Evolutionary conservation across 2,888 invertebrate genomes (phyloP), one percentile per base, ranked within the genome.

Genomic region (Cybosia mesomella): DNA sequence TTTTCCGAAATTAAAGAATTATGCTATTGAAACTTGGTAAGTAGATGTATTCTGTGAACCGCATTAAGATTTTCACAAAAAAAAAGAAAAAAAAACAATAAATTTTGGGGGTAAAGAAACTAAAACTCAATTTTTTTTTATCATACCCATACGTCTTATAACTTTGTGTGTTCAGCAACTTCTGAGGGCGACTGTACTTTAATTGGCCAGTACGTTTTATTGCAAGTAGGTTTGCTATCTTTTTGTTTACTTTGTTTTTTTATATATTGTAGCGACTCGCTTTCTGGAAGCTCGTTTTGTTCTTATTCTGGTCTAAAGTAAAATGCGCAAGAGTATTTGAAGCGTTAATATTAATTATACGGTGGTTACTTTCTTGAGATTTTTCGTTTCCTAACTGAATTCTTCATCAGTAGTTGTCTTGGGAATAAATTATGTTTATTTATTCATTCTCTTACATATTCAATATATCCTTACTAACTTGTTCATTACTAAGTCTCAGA

Each of bases 201-300:
- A 80, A 80, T 80, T 80, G 81, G 73, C 75, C 10, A 43, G 70
- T 65, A 68, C n/a, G 63, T 55, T 67, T 69, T 75, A 80, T 72
- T 73, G 55, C 63, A 57, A 61, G 28, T 43, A 49, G 28, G 28
- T 49, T 61, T 18, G 28, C 11, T 49, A 22, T n/a, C 28, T 39
- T 49, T 61, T 49, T 61, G 7, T n/a, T 43, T 61, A n/a, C 43
- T 49, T 61, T 28, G 43, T 39, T 28, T 49, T 61, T 49, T 13
- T 10, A 28, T n/a, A 49, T n/a, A 13, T 28, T 22, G 58, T 22
- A 22, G 3, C 39, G 59, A 49, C 28, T 49, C 49, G 49, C 21
- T 49, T 49, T 61, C 43, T 61, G 28, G 28, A 59, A 22, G 49
- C 13, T 28, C 13, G 28, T 49, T 61, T 61, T 43, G 9, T 22